These are phyloP conservation scores for Tanytarsus gracilentus DNA, from an alignment of 2,888 invertebrate species.

Conservation along the genomic window DNA sequence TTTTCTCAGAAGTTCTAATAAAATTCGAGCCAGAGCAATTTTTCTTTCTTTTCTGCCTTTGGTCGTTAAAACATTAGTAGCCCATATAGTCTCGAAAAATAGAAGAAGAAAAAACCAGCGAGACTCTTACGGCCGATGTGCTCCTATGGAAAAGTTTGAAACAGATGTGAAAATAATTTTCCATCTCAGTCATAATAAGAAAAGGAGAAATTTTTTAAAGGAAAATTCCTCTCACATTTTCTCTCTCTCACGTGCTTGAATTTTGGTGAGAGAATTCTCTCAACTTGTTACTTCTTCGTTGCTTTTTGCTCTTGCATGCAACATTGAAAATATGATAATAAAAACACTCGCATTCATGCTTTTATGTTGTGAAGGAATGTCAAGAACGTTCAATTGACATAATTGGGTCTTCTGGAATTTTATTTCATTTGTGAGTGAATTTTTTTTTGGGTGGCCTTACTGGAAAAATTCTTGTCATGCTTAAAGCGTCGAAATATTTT, in stretches of 20 bases:
- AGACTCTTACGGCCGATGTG: slow-evolving; percentile 24
- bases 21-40: too few species aligned
- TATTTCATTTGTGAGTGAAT: too few species aligned
- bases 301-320: not conserved
- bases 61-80: too few species aligned
- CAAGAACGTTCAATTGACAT: too few species aligned
- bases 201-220: not conserved
- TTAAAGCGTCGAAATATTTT: too few species aligned
- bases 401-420: too few species aligned
- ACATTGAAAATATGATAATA: not conserved
- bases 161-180: slow-evolving; percentile 29
- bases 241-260: not conserved
- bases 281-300: slow-evolving; percentile 23
- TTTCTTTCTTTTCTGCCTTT: too few species aligned
- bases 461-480: too few species aligned
- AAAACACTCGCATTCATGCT: too few species aligned
- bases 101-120: slow-evolving; percentile 11
- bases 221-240: not conserved
- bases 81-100: too few species aligned
- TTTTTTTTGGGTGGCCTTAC: too few species aligned
- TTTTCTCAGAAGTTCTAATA: slow-evolving; percentile 17
- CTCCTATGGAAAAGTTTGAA: slow-evolving; percentile 23
- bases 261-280: not conserved
- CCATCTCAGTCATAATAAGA: slow-evolving; percentile 8
- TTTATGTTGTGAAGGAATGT: too few species aligned